These are phyloP conservation scores for Cylloceria caligata DNA, from an alignment of 2,888 invertebrate genomes.

Conservation along the genomic window DNA sequence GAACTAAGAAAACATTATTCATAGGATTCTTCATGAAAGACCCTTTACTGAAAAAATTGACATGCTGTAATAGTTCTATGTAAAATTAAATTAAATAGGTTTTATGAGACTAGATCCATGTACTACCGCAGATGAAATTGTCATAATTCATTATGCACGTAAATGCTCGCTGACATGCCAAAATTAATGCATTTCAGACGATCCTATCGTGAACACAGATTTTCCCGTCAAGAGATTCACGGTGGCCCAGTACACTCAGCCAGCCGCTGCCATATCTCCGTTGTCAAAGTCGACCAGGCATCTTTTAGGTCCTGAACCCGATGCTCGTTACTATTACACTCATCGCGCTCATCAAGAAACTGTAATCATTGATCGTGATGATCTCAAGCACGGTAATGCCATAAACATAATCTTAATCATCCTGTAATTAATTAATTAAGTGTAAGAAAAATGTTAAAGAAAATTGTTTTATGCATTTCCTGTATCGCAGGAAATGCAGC, in stretches of 20 bases:
- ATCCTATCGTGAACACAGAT: constrained; percentile 90
- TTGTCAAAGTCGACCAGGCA: constrained; percentile 93
- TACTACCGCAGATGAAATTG: background rate
- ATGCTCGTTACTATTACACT: constrained; percentile 89
- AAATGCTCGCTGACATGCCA: background rate
- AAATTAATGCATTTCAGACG: constrained; percentile 85
- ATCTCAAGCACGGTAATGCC: constrained; percentile 82
- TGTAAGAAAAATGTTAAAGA: constrained; percentile 5
- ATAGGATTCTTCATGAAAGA: too few species aligned
- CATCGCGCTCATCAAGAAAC: constrained; percentile 85
- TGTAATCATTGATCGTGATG: constrained; percentile 83
- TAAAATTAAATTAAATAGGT: background rate
- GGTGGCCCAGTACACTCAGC: constrained; percentile 92
- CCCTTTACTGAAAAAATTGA: too few species aligned
- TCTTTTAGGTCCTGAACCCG: constrained; percentile 88
- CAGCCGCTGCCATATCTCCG: constrained; percentile 90
- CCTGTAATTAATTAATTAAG: constrained; percentile 21
- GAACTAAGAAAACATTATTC: too few species aligned
- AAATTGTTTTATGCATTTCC: constrained; percentile 60
- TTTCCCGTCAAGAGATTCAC: constrained; percentile 92
- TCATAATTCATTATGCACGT: background rate
- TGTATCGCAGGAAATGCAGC: constrained; percentile 82
- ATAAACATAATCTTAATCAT: constrained; percentile 17
- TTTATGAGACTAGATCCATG: background rate
- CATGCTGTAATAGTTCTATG: background rate